Conservation (phyloP, 2,797 vertebrate genomes). For the Xerus rutilus region DNA sequence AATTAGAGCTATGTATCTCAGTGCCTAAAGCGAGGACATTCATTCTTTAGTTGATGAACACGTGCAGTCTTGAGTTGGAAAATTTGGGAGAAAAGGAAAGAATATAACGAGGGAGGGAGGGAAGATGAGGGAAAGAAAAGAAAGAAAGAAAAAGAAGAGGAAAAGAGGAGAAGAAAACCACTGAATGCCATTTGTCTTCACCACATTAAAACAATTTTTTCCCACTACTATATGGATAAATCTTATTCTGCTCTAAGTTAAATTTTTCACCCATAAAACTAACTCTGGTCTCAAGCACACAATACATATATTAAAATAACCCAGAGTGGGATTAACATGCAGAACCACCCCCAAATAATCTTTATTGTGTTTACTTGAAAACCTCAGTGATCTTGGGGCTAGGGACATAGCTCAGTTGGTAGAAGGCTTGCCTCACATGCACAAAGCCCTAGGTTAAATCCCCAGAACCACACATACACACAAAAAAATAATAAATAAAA, state of each 20-base stretch:
- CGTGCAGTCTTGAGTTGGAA: slow-evolving; percentile 74
- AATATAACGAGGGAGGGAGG: background rate
- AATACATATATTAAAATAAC: slow-evolving; percentile 23
- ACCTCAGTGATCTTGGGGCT: slow-evolving; percentile 43
- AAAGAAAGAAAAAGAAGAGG: background rate
- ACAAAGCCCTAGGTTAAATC: no score
- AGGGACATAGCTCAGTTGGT: no score
- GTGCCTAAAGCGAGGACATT: slow-evolving; percentile 61
- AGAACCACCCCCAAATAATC: slow-evolving; percentile 35
- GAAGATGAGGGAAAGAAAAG: rapidly evolving
- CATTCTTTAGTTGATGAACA: slow-evolving; percentile 79
- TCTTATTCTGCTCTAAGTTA: background rate
- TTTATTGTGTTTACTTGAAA: slow-evolving; percentile 66
- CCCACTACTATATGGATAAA: slow-evolving; percentile 60
- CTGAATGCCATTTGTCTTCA: slow-evolving; percentile 22
- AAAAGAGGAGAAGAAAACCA: background rate
- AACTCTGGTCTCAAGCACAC: slow-evolving; percentile 21
- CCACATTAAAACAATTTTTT: slow-evolving; percentile 1
- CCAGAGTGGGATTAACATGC: slow-evolving; percentile 43
- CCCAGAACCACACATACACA: no score
- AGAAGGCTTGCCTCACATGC: no score
- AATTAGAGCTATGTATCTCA: slow-evolving; percentile 47
- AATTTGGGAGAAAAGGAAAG: slow-evolving; percentile 76
- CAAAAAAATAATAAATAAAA: background rate
- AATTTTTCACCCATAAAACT: background rate